Percentiles rank a stretch among this genome's conserved stretches.
Conservation (phyloP, 2,797 vertebrate species). For the Lophotriccus pileatus region DNA sequence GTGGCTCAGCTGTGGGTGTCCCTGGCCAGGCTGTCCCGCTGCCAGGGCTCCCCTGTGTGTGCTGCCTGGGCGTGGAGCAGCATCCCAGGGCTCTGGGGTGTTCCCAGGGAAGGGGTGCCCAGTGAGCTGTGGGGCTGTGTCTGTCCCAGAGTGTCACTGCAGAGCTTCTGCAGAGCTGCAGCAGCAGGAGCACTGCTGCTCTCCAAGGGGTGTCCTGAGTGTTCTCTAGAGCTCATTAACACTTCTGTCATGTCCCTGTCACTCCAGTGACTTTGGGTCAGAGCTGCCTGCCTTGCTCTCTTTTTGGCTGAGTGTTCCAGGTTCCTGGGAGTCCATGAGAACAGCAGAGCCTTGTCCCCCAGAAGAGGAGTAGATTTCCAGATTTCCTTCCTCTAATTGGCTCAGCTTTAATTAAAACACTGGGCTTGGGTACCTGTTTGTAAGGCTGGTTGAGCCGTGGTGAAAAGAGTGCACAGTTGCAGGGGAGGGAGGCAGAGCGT, state of each 20-base stretch:
- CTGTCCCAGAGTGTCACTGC: fast-evolving
- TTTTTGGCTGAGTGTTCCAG: not conserved
- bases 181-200: not conserved
- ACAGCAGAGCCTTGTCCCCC: not conserved
- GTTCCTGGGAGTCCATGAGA: not conserved
- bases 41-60: not conserved
- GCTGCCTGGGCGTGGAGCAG: not conserved
- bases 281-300: not conserved
- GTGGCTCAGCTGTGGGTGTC: not conserved
- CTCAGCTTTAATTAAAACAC: not conserved
- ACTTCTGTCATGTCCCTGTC: not conserved
- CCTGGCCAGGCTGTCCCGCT: no score
- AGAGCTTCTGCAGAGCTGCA: not conserved
- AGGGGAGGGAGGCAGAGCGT: not conserved
- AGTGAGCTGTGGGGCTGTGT: fast-evolving
- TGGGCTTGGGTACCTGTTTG: not conserved
- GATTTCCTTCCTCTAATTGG: not conserved
- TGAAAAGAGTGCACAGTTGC: not conserved
- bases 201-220: not conserved
- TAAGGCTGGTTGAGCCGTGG: not conserved
- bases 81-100: not conserved
- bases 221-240: not conserved
- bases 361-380: not conserved
- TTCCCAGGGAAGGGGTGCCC: not conserved
- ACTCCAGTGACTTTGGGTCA: not conserved